Percentiles rank a stretch among this genome's conserved stretches.
Conservation (phyloP, 2,888 invertebrate genomes). For the Netelia fuscicornis region DNA sequence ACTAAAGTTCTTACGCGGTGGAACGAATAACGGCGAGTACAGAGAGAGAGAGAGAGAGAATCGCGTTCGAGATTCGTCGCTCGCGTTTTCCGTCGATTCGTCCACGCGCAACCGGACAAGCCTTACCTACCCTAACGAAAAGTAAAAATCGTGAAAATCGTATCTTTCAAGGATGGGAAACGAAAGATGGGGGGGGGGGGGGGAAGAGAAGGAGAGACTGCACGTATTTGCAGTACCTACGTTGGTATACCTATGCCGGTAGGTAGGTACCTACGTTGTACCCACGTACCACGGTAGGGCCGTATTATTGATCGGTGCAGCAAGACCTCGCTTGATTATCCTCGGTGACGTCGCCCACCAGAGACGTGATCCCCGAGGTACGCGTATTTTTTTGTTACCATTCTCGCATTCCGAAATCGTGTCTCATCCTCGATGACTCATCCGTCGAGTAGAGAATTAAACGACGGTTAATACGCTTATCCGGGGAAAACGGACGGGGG, state of each 20-base stretch:
- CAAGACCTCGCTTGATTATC: constrained; percentile 54
- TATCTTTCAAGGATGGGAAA: no score
- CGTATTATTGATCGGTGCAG: constrained; percentile 79
- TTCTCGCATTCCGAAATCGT: constrained; percentile 7
- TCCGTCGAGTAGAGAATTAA: not conserved
- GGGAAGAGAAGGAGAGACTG: constrained; percentile 3
- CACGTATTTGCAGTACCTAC: not conserved
- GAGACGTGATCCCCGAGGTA: constrained; percentile 32
- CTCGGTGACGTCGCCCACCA: constrained; percentile 41
- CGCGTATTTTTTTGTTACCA: not conserved
- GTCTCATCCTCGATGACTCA: not conserved
- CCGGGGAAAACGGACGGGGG: no score
- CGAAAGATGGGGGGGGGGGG: no score
- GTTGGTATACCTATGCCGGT: no score
- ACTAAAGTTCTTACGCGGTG: not conserved
- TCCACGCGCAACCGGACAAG: no score
- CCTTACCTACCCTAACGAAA: no score
- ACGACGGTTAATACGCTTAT: no score
- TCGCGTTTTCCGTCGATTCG: not conserved
- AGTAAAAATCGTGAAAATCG: no score
- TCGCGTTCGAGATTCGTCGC: not conserved
- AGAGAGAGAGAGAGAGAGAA: not conserved
- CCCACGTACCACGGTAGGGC: not conserved
- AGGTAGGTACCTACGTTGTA: no score
- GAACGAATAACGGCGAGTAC: not conserved